Conservation (phyloP, 2,797 vertebrate species). For the Bradypodion pumilum region DNA sequence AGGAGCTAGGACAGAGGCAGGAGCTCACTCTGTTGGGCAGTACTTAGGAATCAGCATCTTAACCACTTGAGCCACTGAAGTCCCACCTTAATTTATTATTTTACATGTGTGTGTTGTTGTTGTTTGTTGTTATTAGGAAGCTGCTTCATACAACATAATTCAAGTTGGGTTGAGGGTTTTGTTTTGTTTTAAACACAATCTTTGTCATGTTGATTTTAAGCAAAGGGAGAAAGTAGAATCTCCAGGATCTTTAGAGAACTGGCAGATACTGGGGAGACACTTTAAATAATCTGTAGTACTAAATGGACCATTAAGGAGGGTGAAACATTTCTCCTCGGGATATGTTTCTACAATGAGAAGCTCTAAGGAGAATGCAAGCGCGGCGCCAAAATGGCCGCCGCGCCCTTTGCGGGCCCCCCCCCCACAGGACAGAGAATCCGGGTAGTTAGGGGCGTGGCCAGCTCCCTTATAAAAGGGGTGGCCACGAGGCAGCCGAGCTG, state of each 20-base stretch:
- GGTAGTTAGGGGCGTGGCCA: too few relatives aligned
- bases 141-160: background rate
- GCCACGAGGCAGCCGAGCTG: too few relatives aligned
- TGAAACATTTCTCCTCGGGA: slow-evolving; percentile 11
- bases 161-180: slow-evolving; percentile 24
- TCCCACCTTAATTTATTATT: slow-evolving; percentile 65
- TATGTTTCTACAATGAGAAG: background rate
- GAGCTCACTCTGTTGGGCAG: too few relatives aligned
- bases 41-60: too few relatives aligned
- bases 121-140: slow-evolving; percentile 13
- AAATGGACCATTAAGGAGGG: slow-evolving; percentile 6
- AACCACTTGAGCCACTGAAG: too few relatives aligned
- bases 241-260: slow-evolving; percentile 18
- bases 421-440: too few relatives aligned
- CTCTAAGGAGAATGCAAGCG: background rate
- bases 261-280: slow-evolving; percentile 7
- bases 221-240: slow-evolving; percentile 28
- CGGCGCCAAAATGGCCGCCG: too few relatives aligned
- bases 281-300: background rate
- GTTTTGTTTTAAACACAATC: background rate
- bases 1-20: too few relatives aligned
- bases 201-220: slow-evolving; percentile 56
- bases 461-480: too few relatives aligned
- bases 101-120: too few relatives aligned
- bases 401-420: too few relatives aligned